Base-by-base conservation (phyloP, 35 echinoderm and acorn worm species). In the Chiridota heheva region DNA sequence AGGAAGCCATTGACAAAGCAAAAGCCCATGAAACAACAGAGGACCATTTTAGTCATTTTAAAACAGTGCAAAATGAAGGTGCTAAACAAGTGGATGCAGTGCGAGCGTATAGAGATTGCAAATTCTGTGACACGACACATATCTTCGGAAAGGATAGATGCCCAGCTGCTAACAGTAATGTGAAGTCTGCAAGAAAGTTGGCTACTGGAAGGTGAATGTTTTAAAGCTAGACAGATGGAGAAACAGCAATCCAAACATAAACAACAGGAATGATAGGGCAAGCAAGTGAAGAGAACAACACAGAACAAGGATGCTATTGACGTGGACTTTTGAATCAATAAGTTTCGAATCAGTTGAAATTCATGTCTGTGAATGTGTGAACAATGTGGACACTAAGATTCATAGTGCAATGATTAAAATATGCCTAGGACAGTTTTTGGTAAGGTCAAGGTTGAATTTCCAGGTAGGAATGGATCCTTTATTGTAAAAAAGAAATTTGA, bases 141-240 rank as follows among this genome's bases (percentile, higher is more conserved):
- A 70, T 43, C 36, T 70, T 70, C 18, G 67, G 67, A n/a, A 70
- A 39, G 36, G 67, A 70, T 42, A 42, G 67, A 70, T 70, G 36
- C 45, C 35, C 67, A 70, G 67, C 67, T n/a, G 67, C 67, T 42
- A 70, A 70, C 67, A 70, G 67, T 40, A 70, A n/a, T 70, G 67
- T 42, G 67, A 70, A n/a, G 45, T 42, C 13, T 70, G 67, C 27
- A 69, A 1, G 41, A 84, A 28, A 36, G 64, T 42, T 42, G 36
- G 67, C 26, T 25, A 70, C 45, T 70, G 67, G 67, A 70, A 70
- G 67, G 36, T 4, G 18, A 13, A 24, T n/a, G 67, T 70, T 70
- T 70, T 22, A 13, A 70, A 42, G 67, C 1, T 42, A 70, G 69
- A 46, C 2, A 26, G 69, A 45, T 45, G 49, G 41, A 72, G 41